Evolutionary conservation across 2,113 vertebrate species (phyloP).

Genomic region (Perca schrenkii): DNA sequence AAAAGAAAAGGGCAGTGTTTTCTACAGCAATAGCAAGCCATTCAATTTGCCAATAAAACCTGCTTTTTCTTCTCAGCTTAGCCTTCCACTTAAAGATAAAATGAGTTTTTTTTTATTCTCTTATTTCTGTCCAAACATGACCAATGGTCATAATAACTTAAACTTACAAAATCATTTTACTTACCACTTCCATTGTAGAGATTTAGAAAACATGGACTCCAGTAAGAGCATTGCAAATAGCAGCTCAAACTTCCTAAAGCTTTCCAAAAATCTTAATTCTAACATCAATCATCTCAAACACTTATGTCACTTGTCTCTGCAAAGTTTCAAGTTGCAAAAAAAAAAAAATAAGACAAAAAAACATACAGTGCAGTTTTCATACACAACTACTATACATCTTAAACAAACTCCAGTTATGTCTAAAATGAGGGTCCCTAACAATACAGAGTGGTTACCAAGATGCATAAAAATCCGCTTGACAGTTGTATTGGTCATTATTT

Average conservation of each 20-base stretch:
- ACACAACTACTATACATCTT: not conserved
- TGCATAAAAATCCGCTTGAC: not conserved
- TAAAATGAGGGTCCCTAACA: not conserved
- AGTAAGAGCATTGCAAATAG: not conserved
- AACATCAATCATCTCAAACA: no score
- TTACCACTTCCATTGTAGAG: not conserved
- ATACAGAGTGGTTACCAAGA: not conserved
- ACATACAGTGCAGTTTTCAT: not conserved
- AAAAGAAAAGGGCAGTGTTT: constrained; percentile 16
- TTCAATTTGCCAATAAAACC: not conserved
- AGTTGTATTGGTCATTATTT: not conserved
- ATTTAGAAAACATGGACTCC: not conserved
- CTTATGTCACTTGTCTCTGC: no score
- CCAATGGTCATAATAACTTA: not conserved
- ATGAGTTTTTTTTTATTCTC: not conserved
- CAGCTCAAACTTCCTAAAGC: no score
- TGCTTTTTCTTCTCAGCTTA: constrained; percentile 5
- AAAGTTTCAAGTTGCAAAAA: not conserved
- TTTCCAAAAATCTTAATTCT: no score
- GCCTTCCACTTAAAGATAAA: not conserved
- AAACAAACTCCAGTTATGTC: not conserved
- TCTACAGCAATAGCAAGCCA: constrained; percentile 1
- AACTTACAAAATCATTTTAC: not conserved
- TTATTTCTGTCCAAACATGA: not conserved
- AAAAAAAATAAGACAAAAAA: not conserved